Conservation (phyloP, 2,888 invertebrate species). For the Hoplodrina ambigua region DNA sequence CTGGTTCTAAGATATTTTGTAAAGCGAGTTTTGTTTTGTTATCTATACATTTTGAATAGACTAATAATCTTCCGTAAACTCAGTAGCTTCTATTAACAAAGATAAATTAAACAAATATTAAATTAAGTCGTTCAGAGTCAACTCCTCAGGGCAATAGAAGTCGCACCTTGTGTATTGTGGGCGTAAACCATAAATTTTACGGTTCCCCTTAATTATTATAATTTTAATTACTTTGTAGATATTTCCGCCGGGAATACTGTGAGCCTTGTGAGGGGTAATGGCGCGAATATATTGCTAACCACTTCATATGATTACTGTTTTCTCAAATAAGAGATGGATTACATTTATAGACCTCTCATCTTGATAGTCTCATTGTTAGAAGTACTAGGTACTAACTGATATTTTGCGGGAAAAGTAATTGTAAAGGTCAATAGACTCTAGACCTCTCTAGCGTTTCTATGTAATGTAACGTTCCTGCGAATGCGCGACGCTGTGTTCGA, state of each 20-base stretch:
- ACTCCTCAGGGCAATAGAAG: constrained; percentile 33
- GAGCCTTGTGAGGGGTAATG: constrained; percentile 41
- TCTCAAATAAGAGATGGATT: constrained; percentile 27
- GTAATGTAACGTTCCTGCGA: no score
- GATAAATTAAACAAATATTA: not conserved
- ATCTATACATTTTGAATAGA: no score
- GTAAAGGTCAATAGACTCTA: no score
- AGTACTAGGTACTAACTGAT: no score
- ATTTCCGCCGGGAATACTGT: constrained; percentile 70
- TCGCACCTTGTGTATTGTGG: constrained; percentile 52
- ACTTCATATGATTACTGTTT: constrained; percentile 60
- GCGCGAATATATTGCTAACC: constrained; percentile 37
- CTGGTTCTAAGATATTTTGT: not conserved
- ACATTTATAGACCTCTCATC: not conserved
- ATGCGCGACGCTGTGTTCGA: no score
- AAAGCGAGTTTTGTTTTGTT: no score
- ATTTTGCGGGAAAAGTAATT: no score
- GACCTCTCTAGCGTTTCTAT: no score
- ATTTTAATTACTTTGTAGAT: constrained; percentile 65
- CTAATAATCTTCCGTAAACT: not conserved
- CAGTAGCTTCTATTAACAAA: not conserved
- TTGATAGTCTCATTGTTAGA: not conserved
- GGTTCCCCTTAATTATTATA: constrained; percentile 70
- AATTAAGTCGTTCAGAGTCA: constrained; percentile 32
- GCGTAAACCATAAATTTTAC: constrained; percentile 63